Evolutionary conservation across 2,113 vertebrate species (phyloP), one percentile per base, ranked within the genome.

Genomic region (Hyla sarda): DNA sequence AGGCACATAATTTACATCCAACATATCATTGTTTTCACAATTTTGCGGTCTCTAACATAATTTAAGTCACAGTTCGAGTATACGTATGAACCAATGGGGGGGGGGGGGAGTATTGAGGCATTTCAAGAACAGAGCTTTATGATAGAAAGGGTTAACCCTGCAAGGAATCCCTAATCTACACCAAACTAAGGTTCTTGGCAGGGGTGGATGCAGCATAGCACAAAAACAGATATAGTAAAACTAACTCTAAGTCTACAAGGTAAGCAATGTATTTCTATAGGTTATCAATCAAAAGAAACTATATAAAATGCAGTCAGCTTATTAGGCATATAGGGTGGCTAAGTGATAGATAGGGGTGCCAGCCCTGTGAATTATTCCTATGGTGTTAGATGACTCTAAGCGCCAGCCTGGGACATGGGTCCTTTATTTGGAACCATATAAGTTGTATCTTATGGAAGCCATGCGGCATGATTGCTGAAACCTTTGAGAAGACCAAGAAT

Each of bases 401-500:
- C 32, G 34, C 37, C 37, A 67, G 69, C 82, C 67, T 56, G 82
- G 45, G 82, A 52, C 48, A 25, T 73, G n/a, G 30, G 48, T 25
- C 82, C 60, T 73, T 50, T 37, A 25, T n/a, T 56, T 13, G 32
- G 67, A 21, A 56, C 32, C 30, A n/a, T n/a, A n/a, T n/a, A n/a
- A n/a, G 37, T 60, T 37, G 60, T 58, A 34, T 28, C 23, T 79
- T 41, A 54, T 16, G 19, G 13, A 85, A 79, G 48, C 7, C 34
- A 30, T 32, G 6, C 50, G 58, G 9, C 60, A 54, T 25, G 45
- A 12, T 48, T 58, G 62, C 76, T 58, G 17, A 86, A 86, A 45
- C 50, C 67, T 71, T 14, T 73, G 50, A 65, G 84, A 78, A 78
- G 69, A 65, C 76, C 84, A 79, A 30, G 76, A 34, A 60, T 19